Conservation (phyloP, 2,888 invertebrate species). For the Oconnorella tubifera region DNA sequence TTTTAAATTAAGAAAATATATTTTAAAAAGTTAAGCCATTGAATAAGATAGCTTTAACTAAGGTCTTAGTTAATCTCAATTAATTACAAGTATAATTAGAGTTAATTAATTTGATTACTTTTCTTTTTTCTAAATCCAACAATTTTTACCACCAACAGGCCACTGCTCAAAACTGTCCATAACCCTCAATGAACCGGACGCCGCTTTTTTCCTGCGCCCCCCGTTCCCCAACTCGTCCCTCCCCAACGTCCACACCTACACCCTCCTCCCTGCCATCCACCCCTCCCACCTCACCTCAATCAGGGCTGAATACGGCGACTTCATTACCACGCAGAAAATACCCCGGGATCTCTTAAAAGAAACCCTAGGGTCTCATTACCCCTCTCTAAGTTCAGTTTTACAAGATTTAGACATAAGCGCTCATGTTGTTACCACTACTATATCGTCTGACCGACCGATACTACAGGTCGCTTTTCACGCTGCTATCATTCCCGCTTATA, state of each 20-base stretch:
- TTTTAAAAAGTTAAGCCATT: too few relatives aligned
- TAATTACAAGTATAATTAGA: too few relatives aligned
- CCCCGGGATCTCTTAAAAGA: slow-evolving; percentile 22
- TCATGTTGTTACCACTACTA: slow-evolving; percentile 80
- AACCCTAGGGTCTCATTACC: slow-evolving; percentile 18
- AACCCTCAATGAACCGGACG: not conserved
- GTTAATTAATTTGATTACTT: too few relatives aligned
- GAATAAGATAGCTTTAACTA: too few relatives aligned
- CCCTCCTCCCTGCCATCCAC: slow-evolving; percentile 67
- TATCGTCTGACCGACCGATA: slow-evolving; percentile 85
- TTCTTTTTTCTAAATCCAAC: too few relatives aligned
- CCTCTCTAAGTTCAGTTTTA: slow-evolving; percentile 24
- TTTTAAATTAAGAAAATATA: too few relatives aligned
- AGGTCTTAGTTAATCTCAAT: too few relatives aligned
- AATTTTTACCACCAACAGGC: too few relatives aligned
- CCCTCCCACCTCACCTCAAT: slow-evolving; percentile 86
- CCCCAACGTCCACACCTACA: slow-evolving; percentile 12
- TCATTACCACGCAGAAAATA: slow-evolving; percentile 76
- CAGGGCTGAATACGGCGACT: slow-evolving; percentile 87
- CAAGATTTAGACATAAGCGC: slow-evolving; percentile 77
- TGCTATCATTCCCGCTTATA: slow-evolving; percentile 33
- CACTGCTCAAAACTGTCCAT: too few relatives aligned
- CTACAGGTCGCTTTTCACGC: slow-evolving; percentile 88
- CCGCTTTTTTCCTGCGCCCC: not conserved
- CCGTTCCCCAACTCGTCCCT: not conserved